Conservation (phyloP, 2,113 vertebrate genomes). For the Neolamprologus toae region DNA sequence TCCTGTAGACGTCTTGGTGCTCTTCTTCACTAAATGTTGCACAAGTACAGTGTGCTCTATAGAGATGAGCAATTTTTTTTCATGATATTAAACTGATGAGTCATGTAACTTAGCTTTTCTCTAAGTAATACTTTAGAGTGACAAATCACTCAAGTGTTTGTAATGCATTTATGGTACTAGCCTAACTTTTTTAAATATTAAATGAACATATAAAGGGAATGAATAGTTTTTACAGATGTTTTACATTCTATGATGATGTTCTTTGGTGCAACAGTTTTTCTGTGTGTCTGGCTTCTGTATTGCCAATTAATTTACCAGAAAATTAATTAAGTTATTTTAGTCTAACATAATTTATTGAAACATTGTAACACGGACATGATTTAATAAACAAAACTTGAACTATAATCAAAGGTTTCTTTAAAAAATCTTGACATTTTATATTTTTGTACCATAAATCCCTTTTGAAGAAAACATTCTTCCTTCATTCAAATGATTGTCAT, state of each 20-base stretch:
- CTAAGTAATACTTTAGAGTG: not conserved
- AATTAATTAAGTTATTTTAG: not conserved
- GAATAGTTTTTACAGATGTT: not conserved
- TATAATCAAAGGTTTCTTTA: not conserved
- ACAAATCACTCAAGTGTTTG: not conserved
- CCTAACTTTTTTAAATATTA: not conserved
- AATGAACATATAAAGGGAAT: not conserved
- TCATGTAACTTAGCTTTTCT: not conserved
- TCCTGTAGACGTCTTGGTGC: not conserved
- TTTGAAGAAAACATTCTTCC: not conserved
- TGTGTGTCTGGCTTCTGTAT: not conserved
- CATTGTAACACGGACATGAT: not conserved
- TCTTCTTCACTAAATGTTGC: not conserved
- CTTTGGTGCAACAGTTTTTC: not conserved
- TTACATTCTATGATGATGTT: not conserved
- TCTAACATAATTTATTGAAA: not conserved
- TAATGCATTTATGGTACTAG: not conserved
- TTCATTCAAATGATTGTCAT: not conserved
- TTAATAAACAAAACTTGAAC: not conserved
- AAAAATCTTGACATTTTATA: not conserved
- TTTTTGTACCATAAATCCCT: not conserved
- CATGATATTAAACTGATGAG: not conserved
- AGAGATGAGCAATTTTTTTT: not conserved
- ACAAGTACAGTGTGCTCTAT: not conserved
- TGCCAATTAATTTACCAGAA: not conserved